Evolutionary conservation across 2,888 invertebrate genomes (phyloP), one percentile per base, ranked within the genome.

Genomic region (Cyaniris semiargus): DNA sequence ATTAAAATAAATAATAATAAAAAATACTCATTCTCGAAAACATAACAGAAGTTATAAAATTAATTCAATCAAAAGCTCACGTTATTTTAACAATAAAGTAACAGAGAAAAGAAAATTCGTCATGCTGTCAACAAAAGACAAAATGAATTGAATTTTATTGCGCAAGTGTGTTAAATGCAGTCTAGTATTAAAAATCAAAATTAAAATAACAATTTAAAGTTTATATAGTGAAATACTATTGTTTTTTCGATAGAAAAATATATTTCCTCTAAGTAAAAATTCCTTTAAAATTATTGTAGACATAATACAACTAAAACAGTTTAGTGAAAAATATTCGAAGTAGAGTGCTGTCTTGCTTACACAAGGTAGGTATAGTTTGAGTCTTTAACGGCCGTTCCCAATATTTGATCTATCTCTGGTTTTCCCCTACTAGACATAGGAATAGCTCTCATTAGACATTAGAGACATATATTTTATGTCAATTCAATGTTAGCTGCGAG

Each of bases 1-100:
- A 85, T 86, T 84, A 82, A 80, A 84, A 84, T 81, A 76, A 79
- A 78, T 13, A 75, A 80, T 76, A 53, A 38, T 79, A 71, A 58
- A 78, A 74, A 58, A 75, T 75, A 75, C 76, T 77, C 5, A 53
- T 10, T 48, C 74, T 21, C 3, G 71, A 21, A n/a, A 21, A 8
- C 38, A 71, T 13, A 38, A 71, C 66, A 18, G 27, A 66, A 31
- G 18, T 31, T 8, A 27, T 18, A 15, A 31, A 31, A 66, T 27
- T 66, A 66, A 15, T 31, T 1, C 66, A 66, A 31, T 66, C 27
- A 18, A 27, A 66, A 27, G 27, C 27, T 27, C 15, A 18, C 27
- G 27, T 15, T 66, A 31, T 27, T 13, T 66, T 66, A 66, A 66
- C 60, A 23, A 15, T 31, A 18, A 27, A 66, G 15, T 60, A 60